These are phyloP conservation scores for Turritopsis dohrnii DNA, from an alignment of 30 jellyfish, hydroid and myxozoan species.

Conservation along the genomic window DNA sequence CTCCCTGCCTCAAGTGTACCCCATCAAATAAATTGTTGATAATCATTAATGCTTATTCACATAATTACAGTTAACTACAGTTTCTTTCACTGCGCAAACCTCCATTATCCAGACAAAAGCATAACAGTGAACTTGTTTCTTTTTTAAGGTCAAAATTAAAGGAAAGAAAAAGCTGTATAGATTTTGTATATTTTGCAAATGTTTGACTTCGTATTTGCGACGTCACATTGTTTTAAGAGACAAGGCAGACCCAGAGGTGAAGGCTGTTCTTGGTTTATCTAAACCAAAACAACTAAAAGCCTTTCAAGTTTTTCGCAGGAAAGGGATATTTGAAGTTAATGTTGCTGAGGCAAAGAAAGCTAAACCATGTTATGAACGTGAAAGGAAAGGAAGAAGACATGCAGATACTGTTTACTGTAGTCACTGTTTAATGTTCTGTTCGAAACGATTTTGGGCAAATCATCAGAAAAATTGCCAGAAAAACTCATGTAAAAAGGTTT, in stretches of 20 bases:
- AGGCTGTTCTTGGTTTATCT: not conserved
- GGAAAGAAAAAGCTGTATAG: not conserved
- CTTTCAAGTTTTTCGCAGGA: not conserved
- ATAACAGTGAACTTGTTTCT: not conserved
- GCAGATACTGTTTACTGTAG: slow-evolving; percentile 10
- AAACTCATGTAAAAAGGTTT: slow-evolving; percentile 14
- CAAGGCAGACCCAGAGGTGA: not conserved
- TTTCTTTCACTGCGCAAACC: not conserved
- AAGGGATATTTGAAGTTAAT: not conserved
- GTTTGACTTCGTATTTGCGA: not conserved
- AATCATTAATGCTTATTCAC: not conserved
- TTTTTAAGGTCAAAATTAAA: not conserved
- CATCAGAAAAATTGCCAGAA: slow-evolving; percentile 22
- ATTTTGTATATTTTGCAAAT: not conserved
- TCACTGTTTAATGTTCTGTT: slow-evolving; percentile 6
- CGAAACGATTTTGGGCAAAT: slow-evolving; percentile 3
- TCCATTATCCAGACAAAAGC: not conserved
- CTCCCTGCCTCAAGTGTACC: not conserved
- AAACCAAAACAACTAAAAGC: not conserved
- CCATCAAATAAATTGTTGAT: too few species aligned
- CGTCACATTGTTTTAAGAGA: not conserved
- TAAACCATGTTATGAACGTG: slow-evolving; percentile 22
- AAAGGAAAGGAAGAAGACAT: slow-evolving; percentile 11
- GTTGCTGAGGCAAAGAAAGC: slow-evolving; percentile 17
- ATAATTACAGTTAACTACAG: not conserved